These are phyloP conservation scores for Cyphomyrus discorhynchus DNA, from an alignment of 2,113 vertebrate genomes.

Conservation along the genomic window DNA sequence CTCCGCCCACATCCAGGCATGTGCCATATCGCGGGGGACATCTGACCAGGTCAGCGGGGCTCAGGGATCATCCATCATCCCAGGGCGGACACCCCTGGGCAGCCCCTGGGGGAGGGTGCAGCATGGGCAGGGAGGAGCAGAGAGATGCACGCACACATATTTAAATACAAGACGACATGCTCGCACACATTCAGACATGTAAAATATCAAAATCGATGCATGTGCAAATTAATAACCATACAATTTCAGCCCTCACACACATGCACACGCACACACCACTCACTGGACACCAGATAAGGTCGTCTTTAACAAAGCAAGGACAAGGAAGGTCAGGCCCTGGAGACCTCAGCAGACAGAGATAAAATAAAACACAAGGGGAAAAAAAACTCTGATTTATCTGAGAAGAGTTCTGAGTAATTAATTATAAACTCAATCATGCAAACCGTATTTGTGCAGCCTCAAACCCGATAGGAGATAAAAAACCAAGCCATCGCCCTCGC, in stretches of 20 bases:
- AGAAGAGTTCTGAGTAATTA: constrained; percentile 95
- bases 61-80: constrained; percentile 79
- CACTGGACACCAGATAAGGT: constrained; percentile 67
- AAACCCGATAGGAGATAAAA: constrained; percentile 85
- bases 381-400: constrained; percentile 79
- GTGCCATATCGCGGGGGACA: constrained; percentile 54
- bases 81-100: constrained; percentile 48
- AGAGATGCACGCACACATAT: background rate
- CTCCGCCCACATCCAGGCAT: constrained; percentile 33
- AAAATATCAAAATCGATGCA: background rate
- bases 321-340: constrained; percentile 79
- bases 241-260: background rate
- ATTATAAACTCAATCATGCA: constrained; percentile 99
- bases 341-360: constrained; percentile 54
- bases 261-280: constrained; percentile 15
- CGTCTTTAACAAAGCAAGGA: constrained; percentile 74
- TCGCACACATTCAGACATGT: constrained; percentile 5
- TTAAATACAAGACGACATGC: constrained; percentile 5
- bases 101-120: background rate
- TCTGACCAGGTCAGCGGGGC: constrained; percentile 61
- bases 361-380: constrained; percentile 47
- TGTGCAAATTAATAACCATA: background rate
- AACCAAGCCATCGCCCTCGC: constrained; percentile 63
- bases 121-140: background rate
- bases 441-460: constrained; percentile 91